phyloP scores from a whole-genome alignment of 2,888 invertebrate species.

The Caenorhabditis sp. region DNA sequence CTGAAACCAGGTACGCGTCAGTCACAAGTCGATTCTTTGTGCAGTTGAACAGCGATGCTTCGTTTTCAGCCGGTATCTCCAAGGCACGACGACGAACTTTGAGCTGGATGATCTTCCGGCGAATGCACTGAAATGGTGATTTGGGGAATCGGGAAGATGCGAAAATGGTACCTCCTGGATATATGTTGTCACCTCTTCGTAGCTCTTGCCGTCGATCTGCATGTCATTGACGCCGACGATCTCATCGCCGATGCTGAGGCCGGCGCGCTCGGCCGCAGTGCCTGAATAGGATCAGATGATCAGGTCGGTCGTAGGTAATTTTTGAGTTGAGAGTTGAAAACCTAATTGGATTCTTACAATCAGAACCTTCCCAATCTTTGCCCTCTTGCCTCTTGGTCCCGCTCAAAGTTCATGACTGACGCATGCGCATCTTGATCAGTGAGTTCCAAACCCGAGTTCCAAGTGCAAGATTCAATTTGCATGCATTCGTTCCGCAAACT shows the following conservation, averaged over 20 bases:
- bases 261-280: slow-evolving; percentile 92
- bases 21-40: slow-evolving; percentile 59
- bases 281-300: too few relatives aligned
- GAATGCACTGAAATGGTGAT: slow-evolving; percentile 90
- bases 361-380: too few relatives aligned
- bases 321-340: too few relatives aligned
- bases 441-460: too few relatives aligned
- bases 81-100: slow-evolving; percentile 88
- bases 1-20: slow-evolving; percentile 75
- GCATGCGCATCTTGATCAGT: too few relatives aligned
- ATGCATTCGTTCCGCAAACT: slow-evolving; percentile 8
- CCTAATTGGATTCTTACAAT: too few relatives aligned
- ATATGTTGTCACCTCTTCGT: slow-evolving; percentile 94
- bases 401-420: too few relatives aligned
- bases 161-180: slow-evolving; percentile 93
- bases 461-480: too few relatives aligned
- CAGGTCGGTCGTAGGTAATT: too few relatives aligned
- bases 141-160: not conserved
- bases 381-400: not conserved
- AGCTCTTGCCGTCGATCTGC: slow-evolving; percentile 92
- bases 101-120: slow-evolving; percentile 94
- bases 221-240: slow-evolving; percentile 97
- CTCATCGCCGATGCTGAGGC: slow-evolving; percentile 96
- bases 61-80: slow-evolving; percentile 85
- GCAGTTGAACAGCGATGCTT: slow-evolving; percentile 59